Evolutionary conservation across 2,113 vertebrate genomes (phyloP).

Genomic region (Cichladusa arquata): DNA sequence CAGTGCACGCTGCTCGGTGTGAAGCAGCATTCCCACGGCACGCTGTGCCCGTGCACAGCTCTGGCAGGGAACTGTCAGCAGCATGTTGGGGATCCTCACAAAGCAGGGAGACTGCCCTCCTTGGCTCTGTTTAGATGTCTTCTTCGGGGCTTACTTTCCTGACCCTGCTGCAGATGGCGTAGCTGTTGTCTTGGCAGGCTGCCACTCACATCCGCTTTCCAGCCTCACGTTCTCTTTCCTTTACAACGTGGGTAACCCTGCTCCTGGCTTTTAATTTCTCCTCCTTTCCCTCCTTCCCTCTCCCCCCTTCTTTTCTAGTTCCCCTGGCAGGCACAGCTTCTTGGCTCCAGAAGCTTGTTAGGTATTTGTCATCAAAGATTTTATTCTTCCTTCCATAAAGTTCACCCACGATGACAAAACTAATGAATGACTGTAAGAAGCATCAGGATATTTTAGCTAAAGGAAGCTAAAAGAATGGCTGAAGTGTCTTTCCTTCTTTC

Average conservation of each 20-base stretch:
- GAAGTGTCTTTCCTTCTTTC: background rate
- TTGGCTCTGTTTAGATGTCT: slow-evolving; percentile 39
- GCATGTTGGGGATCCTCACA: background rate
- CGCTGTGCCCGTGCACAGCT: fast-evolving
- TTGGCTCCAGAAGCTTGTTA: slow-evolving; percentile 40
- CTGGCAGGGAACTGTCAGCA: slow-evolving; percentile 2
- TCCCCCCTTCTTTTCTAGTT: background rate
- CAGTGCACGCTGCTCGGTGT: fast-evolving
- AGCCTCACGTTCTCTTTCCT: background rate
- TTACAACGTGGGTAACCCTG: background rate
- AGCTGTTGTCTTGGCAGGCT: slow-evolving; percentile 38
- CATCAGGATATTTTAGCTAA: background rate
- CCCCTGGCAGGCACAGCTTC: background rate
- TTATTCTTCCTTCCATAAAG: slow-evolving; percentile 27
- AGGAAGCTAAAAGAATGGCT: background rate
- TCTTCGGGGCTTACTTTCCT: slow-evolving; percentile 20
- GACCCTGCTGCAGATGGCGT: slow-evolving; percentile 40
- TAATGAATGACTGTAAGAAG: slow-evolving; percentile 1
- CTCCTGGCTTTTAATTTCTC: background rate
- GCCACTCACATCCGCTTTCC: slow-evolving; percentile 22
- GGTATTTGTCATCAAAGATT: slow-evolving; percentile 35
- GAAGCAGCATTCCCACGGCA: background rate
- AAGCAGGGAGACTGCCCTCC: slow-evolving; percentile 8
- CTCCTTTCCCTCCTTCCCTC: too few species aligned
- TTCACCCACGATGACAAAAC: background rate